Conservation (phyloP, 1,140 invertebrate species). For the Zaprionus africanus region DNA sequence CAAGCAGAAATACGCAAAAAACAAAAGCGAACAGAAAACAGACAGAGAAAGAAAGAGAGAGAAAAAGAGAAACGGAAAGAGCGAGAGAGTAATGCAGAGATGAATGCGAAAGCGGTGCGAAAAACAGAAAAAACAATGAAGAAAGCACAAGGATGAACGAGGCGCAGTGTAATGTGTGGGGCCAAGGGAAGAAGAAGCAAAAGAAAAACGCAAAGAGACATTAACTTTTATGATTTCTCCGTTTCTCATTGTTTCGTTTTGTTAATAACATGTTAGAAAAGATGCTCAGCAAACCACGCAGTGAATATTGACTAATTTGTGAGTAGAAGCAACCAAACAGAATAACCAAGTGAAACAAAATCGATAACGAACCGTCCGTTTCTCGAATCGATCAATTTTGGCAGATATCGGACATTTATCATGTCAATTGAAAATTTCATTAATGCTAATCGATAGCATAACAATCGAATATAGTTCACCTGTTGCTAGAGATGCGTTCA, state of each 20-base stretch:
- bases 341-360: constrained; percentile 48
- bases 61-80: background rate
- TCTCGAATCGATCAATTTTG: background rate
- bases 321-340: constrained; percentile 53
- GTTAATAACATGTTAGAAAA: constrained; percentile 33
- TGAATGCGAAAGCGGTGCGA: constrained; percentile 1
- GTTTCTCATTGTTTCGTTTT: constrained; percentile 26
- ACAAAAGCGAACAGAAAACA: constrained; percentile 25
- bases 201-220: constrained; percentile 26
- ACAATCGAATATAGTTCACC: background rate
- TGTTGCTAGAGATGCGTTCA: too few species aligned
- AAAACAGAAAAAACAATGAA: background rate
- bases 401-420: background rate
- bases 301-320: constrained; percentile 2
- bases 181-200: constrained; percentile 20
- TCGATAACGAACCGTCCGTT: constrained; percentile 8
- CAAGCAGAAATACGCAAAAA: constrained; percentile 26
- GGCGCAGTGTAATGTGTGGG: background rate
- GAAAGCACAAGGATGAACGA: background rate
- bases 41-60: constrained; percentile 23
- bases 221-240: constrained; percentile 29
- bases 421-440: background rate
- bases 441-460: background rate
- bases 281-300: constrained; percentile 39
- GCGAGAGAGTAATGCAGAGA: background rate